Evolutionary conservation across 1,140 invertebrate species (phyloP).

Genomic region (Cataglyphis hispanica): DNA sequence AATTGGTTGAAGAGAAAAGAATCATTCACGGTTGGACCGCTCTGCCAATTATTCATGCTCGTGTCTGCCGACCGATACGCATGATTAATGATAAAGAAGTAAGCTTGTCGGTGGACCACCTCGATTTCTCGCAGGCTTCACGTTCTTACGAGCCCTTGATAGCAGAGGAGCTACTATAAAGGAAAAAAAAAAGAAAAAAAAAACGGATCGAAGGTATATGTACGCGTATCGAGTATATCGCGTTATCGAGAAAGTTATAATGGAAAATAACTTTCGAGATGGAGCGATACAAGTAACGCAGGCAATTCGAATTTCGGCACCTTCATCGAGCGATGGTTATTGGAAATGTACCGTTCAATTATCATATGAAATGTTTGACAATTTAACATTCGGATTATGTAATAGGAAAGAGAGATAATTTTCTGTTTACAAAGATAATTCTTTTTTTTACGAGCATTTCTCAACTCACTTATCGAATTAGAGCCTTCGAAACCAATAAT

Average conservation of each 20-base stretch:
- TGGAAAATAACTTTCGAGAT: constrained; percentile 32
- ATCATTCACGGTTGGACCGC: constrained; percentile 57
- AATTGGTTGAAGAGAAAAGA: constrained; percentile 73
- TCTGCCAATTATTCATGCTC: constrained; percentile 72
- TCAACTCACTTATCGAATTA: neutral
- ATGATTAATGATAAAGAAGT: constrained; percentile 69
- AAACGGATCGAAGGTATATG: neutral
- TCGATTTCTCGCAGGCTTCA: constrained; percentile 56
- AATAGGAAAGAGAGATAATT: neutral
- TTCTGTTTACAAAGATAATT: neutral
- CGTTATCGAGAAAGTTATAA: constrained; percentile 46
- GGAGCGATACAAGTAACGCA: neutral
- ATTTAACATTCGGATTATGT: neutral
- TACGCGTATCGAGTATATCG: constrained; percentile 3
- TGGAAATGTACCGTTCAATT: neutral
- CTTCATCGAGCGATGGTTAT: neutral
- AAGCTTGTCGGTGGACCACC: constrained; percentile 33
- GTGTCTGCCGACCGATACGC: constrained; percentile 60
- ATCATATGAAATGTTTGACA: neutral
- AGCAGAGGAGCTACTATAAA: constrained; percentile 22
- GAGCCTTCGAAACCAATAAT: neutral
- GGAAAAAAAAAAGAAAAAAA: constrained; percentile 15
- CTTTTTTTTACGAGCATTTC: neutral
- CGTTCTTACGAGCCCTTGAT: constrained; percentile 31
- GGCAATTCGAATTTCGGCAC: neutral